Evolutionary conservation across 2,888 invertebrate species (phyloP).

Genomic region (Aplocera efformata): DNA sequence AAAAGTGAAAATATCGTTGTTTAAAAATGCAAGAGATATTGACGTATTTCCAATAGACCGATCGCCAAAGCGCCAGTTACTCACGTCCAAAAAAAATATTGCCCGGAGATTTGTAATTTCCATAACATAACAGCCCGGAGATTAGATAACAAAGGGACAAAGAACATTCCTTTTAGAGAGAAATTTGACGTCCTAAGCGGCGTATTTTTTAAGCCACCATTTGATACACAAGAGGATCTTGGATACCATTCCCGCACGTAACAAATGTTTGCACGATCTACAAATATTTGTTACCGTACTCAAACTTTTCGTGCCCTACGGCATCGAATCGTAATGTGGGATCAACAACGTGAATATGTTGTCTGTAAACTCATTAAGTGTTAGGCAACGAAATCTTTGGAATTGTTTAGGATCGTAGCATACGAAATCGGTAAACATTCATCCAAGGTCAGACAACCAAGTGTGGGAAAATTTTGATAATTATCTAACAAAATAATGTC

Average conservation of each 20-base stretch:
- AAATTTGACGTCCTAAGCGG: slow-evolving; percentile 14
- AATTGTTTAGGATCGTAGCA: too few relatives aligned
- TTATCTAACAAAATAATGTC: slow-evolving; percentile 12
- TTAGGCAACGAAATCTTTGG: too few relatives aligned
- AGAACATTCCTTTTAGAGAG: slow-evolving; percentile 25
- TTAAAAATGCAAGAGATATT: too few relatives aligned
- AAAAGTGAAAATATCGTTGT: too few relatives aligned
- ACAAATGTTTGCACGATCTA: too few relatives aligned
- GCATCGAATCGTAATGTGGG: neutral
- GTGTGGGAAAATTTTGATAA: slow-evolving; percentile 17
- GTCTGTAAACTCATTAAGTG: too few relatives aligned
- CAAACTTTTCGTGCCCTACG: too few relatives aligned
- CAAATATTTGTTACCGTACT: too few relatives aligned
- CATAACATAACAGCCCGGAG: slow-evolving; percentile 33
- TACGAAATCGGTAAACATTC: neutral
- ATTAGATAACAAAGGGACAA: slow-evolving; percentile 44
- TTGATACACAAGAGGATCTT: slow-evolving; percentile 6
- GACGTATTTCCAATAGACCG: too few relatives aligned
- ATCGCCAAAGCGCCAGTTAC: too few relatives aligned
- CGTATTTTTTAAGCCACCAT: slow-evolving; percentile 9
- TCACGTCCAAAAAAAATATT: slow-evolving; percentile 5
- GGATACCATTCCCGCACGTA: too few relatives aligned
- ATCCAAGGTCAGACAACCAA: too few relatives aligned
- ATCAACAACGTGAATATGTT: neutral
- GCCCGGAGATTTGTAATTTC: slow-evolving; percentile 29